Conservation (phyloP, 2,113 vertebrate species). For the Pyxicephalus adspersus region DNA sequence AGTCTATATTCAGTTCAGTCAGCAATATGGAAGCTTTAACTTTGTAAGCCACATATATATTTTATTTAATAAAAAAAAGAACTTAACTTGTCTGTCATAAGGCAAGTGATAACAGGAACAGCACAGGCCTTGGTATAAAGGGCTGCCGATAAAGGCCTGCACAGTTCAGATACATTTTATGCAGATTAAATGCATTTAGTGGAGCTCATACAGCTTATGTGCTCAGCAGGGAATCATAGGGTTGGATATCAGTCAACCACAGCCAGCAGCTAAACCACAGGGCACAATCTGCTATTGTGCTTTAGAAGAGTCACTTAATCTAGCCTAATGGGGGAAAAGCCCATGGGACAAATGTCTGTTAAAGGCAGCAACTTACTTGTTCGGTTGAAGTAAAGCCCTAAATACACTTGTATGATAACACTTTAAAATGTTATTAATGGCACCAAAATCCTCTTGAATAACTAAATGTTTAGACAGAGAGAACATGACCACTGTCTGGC, state of each 20-base stretch:
- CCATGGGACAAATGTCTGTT: constrained; percentile 71
- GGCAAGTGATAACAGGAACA: constrained; percentile 9
- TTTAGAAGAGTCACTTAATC: constrained; percentile 83
- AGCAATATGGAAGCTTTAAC: no score
- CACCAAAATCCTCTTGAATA: constrained; percentile 60
- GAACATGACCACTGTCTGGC: constrained; percentile 56
- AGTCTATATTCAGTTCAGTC: no score
- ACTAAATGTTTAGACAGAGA: constrained; percentile 57
- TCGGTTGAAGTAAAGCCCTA: constrained; percentile 65
- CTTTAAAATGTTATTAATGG: constrained; percentile 67
- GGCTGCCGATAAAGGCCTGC: constrained; percentile 72
- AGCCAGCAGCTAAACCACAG: constrained; percentile 79
- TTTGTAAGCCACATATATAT: no score
- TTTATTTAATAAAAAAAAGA: no score
- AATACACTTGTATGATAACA: constrained; percentile 68
- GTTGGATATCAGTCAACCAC: constrained; percentile 84
- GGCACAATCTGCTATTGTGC: constrained; percentile 83
- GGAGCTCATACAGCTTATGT: constrained; percentile 76
- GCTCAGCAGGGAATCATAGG: constrained; percentile 80
- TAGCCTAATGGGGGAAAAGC: constrained; percentile 81
- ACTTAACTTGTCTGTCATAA: background rate
- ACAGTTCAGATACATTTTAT: constrained; percentile 81
- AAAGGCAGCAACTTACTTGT: constrained; percentile 67
- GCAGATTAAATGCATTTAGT: constrained; percentile 81
- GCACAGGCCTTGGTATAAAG: constrained; percentile 19